Evolutionary conservation across 2,888 invertebrate genomes (phyloP).

Genomic region (Esperia sulphurella): DNA sequence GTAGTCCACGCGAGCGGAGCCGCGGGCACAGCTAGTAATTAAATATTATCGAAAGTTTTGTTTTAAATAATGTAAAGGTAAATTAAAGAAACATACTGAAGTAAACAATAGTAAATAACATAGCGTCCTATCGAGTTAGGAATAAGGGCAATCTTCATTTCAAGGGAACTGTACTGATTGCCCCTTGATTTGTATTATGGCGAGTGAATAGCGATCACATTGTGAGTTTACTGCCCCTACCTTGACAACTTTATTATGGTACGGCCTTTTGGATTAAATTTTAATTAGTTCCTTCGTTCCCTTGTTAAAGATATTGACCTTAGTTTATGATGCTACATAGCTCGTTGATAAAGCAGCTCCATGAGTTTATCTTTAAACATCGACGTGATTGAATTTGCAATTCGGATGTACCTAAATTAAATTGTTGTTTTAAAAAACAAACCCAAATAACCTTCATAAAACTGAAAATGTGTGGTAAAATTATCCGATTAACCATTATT

Average conservation of each 20-base stretch:
- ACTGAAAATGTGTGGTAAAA: too few species aligned
- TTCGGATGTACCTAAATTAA: too few species aligned
- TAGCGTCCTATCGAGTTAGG: slow-evolving; percentile 1
- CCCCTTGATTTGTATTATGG: slow-evolving; percentile 23
- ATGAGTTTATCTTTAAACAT: background rate
- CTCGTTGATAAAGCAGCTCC: slow-evolving; percentile 1
- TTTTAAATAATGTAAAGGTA: too few species aligned
- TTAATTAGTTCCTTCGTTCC: slow-evolving; percentile 62
- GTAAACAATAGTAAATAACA: slow-evolving; percentile 1
- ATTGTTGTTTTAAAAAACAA: too few species aligned
- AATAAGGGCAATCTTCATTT: slow-evolving; percentile 10
- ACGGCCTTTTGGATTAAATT: slow-evolving; percentile 54
- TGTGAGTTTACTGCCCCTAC: slow-evolving; percentile 40
- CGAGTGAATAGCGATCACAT: slow-evolving; percentile 27
- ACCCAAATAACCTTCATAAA: too few species aligned
- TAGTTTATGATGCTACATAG: slow-evolving; percentile 37
- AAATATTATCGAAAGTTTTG: too few species aligned
- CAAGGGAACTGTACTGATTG: slow-evolving; percentile 15
- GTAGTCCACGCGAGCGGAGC: too few species aligned
- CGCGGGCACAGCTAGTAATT: too few species aligned
- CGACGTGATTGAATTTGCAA: background rate
- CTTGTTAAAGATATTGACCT: slow-evolving; percentile 55
- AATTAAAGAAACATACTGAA: background rate
- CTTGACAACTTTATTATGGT: slow-evolving; percentile 54
- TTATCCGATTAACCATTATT: too few species aligned